Base-by-base conservation (phyloP, 2,888 invertebrate genomes). In the Crepidodera aurea region DNA sequence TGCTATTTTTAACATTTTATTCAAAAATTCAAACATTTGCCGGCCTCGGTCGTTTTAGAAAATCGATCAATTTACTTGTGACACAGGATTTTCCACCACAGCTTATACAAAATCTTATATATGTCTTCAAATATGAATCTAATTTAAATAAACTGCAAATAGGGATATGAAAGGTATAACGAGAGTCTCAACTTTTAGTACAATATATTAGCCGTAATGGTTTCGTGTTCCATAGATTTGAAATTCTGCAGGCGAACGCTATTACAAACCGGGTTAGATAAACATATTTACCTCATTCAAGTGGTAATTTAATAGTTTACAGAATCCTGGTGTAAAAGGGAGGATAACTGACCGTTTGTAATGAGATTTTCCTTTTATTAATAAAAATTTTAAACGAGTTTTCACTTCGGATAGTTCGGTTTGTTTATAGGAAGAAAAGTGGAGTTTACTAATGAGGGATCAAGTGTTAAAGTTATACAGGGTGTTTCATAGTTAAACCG, bases 81-180 rank as follows among this genome's bases (percentile, higher is more conserved):
- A 69, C 73, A 71, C 67, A 34, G 27, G 19, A 32, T 29, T 48
- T 32, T 29, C 51, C 19, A 32, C 13, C n/a, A 39, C 40, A 51
- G 55, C 59, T 27, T 32, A 67, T 64, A 65, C 64, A 72, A 72
- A 77, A 74, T 75, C 75, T 77, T 74, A 71, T 71, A 69, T 69
- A 68, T 71, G 72, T 72, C 69, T 71, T 68, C 55, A 51, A 67
- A 68, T 70, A 70, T 70, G 67, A 64, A 70, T 72, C 76, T 79
- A 79, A 79, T 78, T 78, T 78, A 77, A 78, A 79, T 76, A 79
- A 78, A 79, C 78, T 79, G 79, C 78, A 79, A 78, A 79, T 79
- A 77, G 78, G 77, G 75, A 77, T 76, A 70, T 74, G 71, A 70
- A 65, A 65, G 72, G 68, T 67, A 66, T 69, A 69, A 69, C 65